Conservation (phyloP, 2,797 vertebrate species). For the Poeciliopsis turneri region DNA sequence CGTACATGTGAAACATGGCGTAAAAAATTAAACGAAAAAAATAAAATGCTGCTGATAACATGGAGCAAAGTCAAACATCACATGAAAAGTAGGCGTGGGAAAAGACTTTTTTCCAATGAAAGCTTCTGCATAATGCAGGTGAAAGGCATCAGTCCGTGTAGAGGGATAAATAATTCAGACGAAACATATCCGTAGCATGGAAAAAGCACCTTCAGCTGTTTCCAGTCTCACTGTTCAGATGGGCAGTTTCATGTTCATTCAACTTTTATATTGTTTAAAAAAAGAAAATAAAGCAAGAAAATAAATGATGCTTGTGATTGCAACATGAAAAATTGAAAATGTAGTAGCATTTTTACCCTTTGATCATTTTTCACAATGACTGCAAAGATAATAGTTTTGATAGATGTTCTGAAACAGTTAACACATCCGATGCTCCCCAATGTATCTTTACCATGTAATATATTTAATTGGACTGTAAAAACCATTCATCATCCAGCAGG, state of each 20-base stretch:
- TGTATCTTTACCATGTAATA: not conserved
- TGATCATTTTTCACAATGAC: not conserved
- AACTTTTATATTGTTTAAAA: not conserved
- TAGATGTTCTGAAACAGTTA: not conserved
- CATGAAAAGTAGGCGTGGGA: not conserved
- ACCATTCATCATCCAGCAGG: conserved; percentile 1
- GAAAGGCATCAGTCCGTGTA: not conserved
- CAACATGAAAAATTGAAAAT: not conserved
- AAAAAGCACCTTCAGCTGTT: not conserved
- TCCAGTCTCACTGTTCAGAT: not conserved
- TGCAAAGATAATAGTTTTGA: not conserved
- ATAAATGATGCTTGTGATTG: not conserved
- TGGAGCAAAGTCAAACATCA: not conserved
- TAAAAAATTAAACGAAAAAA: not conserved
- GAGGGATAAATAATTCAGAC: conserved; percentile 2
- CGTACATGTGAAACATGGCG: not conserved
- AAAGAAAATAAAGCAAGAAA: not conserved
- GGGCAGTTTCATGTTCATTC: not conserved
- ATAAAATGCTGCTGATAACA: not conserved
- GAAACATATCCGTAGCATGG: not conserved
- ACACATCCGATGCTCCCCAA: not conserved
- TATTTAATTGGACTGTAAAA: not conserved
- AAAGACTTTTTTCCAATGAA: not conserved
- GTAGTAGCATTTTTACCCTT: too few species aligned
- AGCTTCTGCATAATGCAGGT: not conserved